phyloP scores from a whole-genome alignment of 2,888 invertebrate species.

The Hipparchia semele region DNA sequence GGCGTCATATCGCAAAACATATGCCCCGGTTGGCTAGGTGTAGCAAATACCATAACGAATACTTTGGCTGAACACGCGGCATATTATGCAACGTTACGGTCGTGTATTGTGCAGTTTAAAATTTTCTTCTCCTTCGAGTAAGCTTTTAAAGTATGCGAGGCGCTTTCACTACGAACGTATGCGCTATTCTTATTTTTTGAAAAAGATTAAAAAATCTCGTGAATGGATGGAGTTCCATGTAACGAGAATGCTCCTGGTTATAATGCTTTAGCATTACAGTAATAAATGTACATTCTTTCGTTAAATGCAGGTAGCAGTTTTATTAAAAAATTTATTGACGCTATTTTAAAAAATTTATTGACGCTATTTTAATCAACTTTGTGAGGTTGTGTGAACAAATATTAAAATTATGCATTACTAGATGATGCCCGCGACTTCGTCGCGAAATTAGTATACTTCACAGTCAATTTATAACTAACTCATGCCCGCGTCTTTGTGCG shows the following conservation, averaged over 20 bases:
- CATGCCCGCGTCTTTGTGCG: too few species aligned
- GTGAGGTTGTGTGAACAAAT: background rate
- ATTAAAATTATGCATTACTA: background rate
- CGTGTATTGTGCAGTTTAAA: conserved; percentile 73
- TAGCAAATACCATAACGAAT: conserved; percentile 83
- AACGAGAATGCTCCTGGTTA: conserved; percentile 16
- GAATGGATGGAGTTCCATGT: conserved; percentile 13
- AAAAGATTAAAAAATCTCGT: conserved; percentile 32
- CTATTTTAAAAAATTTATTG: conserved; percentile 5
- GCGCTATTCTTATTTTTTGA: conserved; percentile 35
- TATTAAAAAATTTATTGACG: conserved; percentile 8
- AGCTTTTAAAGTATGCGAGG: conserved; percentile 59
- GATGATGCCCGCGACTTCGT: too few species aligned
- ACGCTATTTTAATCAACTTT: conserved; percentile 8
- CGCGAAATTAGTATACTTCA: too few species aligned
- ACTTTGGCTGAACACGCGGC: conserved; percentile 80
- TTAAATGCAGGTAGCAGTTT: conserved; percentile 2
- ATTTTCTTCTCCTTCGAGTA: conserved; percentile 65
- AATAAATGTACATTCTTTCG: conserved; percentile 20
- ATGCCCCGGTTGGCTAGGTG: conserved; percentile 81
- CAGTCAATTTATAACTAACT: too few species aligned
- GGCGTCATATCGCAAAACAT: conserved; percentile 80
- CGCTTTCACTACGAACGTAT: conserved; percentile 48
- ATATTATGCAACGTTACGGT: conserved; percentile 79
- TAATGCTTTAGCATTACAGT: conserved; percentile 18